phyloP scores from a whole-genome alignment of 2,888 invertebrate genomes.

The Cantharis nigra region DNA sequence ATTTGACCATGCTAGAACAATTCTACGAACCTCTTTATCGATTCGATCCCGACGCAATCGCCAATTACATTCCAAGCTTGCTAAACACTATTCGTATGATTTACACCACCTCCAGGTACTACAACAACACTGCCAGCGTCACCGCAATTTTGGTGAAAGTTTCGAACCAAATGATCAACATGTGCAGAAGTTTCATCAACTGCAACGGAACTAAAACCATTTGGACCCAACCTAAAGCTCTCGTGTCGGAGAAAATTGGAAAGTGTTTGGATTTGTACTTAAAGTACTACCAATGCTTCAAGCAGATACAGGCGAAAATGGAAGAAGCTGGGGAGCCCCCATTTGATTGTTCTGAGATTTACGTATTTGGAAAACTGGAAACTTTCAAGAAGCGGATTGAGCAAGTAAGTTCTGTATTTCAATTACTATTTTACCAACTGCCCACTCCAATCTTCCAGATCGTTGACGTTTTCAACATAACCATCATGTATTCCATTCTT shows the following conservation, averaged over 20 bases:
- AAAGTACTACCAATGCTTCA: constrained; percentile 63
- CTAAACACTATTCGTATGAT: constrained; percentile 83
- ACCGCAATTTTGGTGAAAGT: constrained; percentile 82
- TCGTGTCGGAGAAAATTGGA: constrained; percentile 73
- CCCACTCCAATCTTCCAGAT: constrained; percentile 62
- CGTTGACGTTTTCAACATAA: constrained; percentile 72
- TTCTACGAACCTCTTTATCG: constrained; percentile 84
- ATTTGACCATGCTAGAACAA: constrained; percentile 81
- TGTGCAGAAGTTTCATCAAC: constrained; percentile 78
- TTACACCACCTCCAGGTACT: constrained; percentile 77
- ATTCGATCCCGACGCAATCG: constrained; percentile 72
- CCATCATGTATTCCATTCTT: constrained; percentile 73
- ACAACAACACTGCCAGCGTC: constrained; percentile 79
- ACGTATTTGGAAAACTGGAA: constrained; percentile 87
- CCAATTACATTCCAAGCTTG: constrained; percentile 73
- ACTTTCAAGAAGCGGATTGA: constrained; percentile 76
- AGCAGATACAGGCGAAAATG: constrained; percentile 71
- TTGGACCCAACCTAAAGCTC: constrained; percentile 75
- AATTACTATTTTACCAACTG: not conserved
- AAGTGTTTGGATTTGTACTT: constrained; percentile 61
- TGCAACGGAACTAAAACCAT: constrained; percentile 70
- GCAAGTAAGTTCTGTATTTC: constrained; percentile 55
- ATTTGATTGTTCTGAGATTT: constrained; percentile 86
- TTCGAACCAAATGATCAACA: constrained; percentile 86
- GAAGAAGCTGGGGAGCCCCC: constrained; percentile 71